phyloP scores from a whole-genome alignment of 2,797 vertebrate species.

The Nannoperca obscura region DNA sequence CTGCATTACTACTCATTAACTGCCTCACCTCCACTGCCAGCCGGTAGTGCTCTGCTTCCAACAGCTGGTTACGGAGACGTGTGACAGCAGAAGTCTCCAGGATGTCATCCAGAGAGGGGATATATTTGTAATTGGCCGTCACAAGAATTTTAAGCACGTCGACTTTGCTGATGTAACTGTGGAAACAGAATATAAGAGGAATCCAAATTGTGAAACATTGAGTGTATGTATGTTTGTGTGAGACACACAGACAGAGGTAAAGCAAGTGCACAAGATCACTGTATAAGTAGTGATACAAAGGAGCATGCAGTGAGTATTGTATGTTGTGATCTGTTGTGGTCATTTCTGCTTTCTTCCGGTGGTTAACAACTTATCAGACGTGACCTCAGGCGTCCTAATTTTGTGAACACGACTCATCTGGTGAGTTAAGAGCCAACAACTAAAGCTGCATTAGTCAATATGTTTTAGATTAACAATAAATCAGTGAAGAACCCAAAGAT shows the following conservation, averaged over 20 bases:
- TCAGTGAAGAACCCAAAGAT: neutral
- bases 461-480: neutral
- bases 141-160: slow-evolving; percentile 96
- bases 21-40: slow-evolving; percentile 94
- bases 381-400: neutral
- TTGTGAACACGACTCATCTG: no score
- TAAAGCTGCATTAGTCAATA: neutral
- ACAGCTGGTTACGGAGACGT: slow-evolving; percentile 93
- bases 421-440: neutral
- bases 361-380: neutral
- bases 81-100: slow-evolving; percentile 91
- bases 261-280: neutral
- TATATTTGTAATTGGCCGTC: slow-evolving; percentile 91
- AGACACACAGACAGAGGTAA: neutral
- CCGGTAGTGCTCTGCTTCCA: slow-evolving; percentile 96
- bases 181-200: slow-evolving; percentile 13
- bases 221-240: neutral
- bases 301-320: neutral
- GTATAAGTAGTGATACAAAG: neutral
- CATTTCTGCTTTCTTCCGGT: neutral
- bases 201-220: neutral
- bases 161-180: slow-evolving; percentile 97
- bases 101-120: slow-evolving; percentile 96
- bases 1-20: neutral
- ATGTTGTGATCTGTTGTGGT: neutral